Evolutionary conservation across 2,797 vertebrate genomes (phyloP).

Genomic region (Lycodopsis pacificus): DNA sequence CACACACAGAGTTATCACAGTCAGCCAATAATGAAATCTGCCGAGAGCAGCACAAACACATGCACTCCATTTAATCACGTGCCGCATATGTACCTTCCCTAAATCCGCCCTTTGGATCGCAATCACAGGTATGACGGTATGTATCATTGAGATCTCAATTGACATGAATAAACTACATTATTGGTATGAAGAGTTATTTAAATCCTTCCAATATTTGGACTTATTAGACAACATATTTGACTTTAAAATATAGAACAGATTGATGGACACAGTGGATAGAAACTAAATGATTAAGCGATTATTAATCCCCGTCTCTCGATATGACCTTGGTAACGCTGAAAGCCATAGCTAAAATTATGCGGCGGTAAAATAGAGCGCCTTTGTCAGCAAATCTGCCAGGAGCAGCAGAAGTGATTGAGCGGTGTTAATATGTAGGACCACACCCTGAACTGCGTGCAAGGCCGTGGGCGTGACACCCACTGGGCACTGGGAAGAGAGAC

Average conservation of each 20-base stretch:
- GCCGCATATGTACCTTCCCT: slow-evolving; percentile 8
- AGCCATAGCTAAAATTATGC: slow-evolving; percentile 11
- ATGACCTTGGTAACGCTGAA: slow-evolving; percentile 40
- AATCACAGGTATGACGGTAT: neutral
- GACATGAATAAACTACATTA: neutral
- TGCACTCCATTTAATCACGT: slow-evolving; percentile 16
- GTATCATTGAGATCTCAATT: neutral
- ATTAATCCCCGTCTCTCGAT: slow-evolving; percentile 12
- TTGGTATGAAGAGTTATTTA: neutral
- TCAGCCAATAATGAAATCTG: slow-evolving; percentile 54
- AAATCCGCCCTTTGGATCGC: neutral
- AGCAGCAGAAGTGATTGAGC: slow-evolving; percentile 47
- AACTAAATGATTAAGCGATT: slow-evolving; percentile 1
- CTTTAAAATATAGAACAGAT: neutral
- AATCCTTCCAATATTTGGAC: neutral
- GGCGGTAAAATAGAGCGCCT: slow-evolving; percentile 16
- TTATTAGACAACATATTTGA: neutral
- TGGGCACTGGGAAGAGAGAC: neutral
- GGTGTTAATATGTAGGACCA: slow-evolving; percentile 55
- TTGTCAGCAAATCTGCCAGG: slow-evolving; percentile 61
- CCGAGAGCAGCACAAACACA: slow-evolving; percentile 46
- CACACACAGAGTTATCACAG: slow-evolving; percentile 30
- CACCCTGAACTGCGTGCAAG: slow-evolving; percentile 31
- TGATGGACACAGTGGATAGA: neutral
- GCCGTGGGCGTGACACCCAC: slow-evolving; percentile 6